Base-by-base conservation (phyloP, 2,113 vertebrate species). In the Hemiscyllium ocellatum region DNA sequence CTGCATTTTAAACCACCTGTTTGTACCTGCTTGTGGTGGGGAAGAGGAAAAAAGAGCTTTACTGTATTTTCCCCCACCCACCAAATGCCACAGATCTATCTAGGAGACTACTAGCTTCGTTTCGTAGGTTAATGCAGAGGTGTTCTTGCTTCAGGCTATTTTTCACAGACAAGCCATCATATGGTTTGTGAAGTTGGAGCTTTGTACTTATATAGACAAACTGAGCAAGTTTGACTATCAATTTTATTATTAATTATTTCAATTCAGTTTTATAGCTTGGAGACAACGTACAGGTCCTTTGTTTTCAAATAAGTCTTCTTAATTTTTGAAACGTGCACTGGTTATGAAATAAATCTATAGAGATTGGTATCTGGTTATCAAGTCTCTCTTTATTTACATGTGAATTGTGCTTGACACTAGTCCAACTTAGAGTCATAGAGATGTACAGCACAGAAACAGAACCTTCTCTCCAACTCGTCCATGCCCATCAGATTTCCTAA, bases 11-110 rank as follows among this genome's bases (percentile, higher is more conserved):
- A 19, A 37, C 61, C 56, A 93, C 89, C 89, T 93, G 89, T 93
- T 93, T n/a, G 61, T 93, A 66, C 89, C 33, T 93, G 89, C 17
- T 68, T 93, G 89, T 61, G 89, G n/a, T 37, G 56, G 61, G 56
- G 19, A 90, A 29, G n/a, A 15, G 61, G 8, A 68, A 93, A 37
- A 22, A 66, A 65, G 33, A 93, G 61, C 89, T 93, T 91, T 66
- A n/a, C 4, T 66, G 15, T 66, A 37, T 91, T 10, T 89, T n/a
- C 50, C 29, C 15, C 61, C n/a, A 68, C 89, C 61, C 61, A 37
- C 61, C 89, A 61, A 93, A 66, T 17, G 29, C 61, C 89, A 66
- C 89, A 93, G 89, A 68, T 17, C 61, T n/a, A 66, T 37, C 89
- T 19, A 66, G 20, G 61, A 91, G 61, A 66, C 89, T 93, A 19